phyloP scores from a whole-genome alignment of 2,113 vertebrate species.

The Podarcis raffonei region DNA sequence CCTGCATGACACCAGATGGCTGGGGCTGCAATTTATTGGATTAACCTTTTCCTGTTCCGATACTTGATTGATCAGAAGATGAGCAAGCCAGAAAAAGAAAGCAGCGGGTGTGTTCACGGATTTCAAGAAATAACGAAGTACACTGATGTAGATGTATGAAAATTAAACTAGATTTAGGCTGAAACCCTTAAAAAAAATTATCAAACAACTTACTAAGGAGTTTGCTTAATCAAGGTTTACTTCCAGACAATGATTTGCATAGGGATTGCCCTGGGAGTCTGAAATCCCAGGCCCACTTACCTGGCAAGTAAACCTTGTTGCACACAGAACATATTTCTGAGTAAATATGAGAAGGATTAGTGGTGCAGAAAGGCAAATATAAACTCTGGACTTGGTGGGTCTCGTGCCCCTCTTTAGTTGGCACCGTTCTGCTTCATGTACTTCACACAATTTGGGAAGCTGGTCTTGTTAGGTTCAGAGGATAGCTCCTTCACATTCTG shows the following conservation, averaged over 20 bases:
- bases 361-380: too few species aligned
- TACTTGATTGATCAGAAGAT: background rate
- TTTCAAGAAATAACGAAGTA: background rate
- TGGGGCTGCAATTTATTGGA: constrained; percentile 33
- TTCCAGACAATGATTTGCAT: background rate
- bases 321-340: background rate
- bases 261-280: too few species aligned
- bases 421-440: too few species aligned
- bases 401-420: too few species aligned
- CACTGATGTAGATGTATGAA: background rate
- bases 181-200: background rate
- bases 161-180: background rate
- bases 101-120: background rate
- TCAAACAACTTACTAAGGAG: background rate
- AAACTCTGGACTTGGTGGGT: too few species aligned
- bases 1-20: constrained; percentile 72
- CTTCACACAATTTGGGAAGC: too few species aligned
- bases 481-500: too few species aligned
- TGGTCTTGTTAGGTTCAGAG: too few species aligned
- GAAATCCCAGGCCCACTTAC: background rate
- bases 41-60: constrained; percentile 54
- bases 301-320: background rate
- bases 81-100: constrained; percentile 4
- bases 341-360: background rate
- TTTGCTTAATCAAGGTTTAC: background rate